Evolutionary conservation across 2,113 vertebrate genomes (phyloP).

Genomic region (Cryptomyrus ogoouensis): DNA sequence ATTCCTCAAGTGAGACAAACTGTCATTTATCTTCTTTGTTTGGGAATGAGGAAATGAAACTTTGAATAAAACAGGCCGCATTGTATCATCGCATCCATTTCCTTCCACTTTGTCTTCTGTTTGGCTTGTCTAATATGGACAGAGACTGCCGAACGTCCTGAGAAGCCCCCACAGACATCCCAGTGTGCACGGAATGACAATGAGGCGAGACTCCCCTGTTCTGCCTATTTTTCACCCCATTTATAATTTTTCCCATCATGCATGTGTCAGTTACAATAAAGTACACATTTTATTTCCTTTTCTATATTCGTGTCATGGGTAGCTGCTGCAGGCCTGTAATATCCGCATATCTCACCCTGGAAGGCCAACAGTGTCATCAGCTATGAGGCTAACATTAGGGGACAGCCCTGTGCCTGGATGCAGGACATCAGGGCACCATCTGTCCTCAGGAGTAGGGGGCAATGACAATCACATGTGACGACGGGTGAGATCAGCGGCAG

Average conservation of each 20-base stretch:
- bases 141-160: background rate
- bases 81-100: background rate
- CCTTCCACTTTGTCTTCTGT: background rate
- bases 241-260: conserved; percentile 11
- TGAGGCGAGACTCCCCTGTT: background rate
- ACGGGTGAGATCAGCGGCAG: background rate
- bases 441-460: background rate
- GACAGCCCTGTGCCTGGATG: background rate
- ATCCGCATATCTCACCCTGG: background rate
- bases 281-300: background rate
- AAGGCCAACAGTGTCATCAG: background rate
- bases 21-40: background rate
- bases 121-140: background rate
- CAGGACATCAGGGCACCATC: background rate
- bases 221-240: background rate
- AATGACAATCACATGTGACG: background rate
- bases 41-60: background rate
- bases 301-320: background rate
- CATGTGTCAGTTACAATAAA: conserved; percentile 11
- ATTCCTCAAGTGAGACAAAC: background rate
- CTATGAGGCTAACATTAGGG: background rate
- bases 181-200: background rate
- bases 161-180: background rate
- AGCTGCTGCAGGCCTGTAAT: background rate
- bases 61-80: background rate